These are phyloP conservation scores for Macquaria ambigua DNA, from an alignment of 2,113 vertebrate species.

Conservation along the genomic window DNA sequence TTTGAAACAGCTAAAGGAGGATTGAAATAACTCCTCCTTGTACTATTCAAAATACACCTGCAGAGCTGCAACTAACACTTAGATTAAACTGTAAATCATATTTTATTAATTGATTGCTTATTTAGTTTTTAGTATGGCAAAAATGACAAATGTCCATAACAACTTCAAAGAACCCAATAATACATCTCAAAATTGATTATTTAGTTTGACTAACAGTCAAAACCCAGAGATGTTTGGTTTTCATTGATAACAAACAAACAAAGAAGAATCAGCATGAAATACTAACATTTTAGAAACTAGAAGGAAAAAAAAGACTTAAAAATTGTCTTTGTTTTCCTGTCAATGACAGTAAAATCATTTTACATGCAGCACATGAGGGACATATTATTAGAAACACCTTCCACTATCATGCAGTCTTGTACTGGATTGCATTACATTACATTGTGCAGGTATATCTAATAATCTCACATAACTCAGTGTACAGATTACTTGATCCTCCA, in stretches of 20 bases:
- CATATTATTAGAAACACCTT: slow-evolving; percentile 7
- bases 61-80: background rate
- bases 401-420: background rate
- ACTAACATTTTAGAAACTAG: background rate
- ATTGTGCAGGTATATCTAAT: background rate
- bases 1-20: background rate
- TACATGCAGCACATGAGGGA: background rate
- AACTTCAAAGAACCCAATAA: background rate
- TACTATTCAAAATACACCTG: background rate
- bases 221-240: background rate
- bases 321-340: background rate
- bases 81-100: background rate
- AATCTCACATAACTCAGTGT: background rate
- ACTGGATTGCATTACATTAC: background rate
- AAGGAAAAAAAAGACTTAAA: background rate
- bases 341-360: background rate
- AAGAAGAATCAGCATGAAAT: background rate
- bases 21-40: background rate
- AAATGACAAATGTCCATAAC: background rate
- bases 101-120: background rate
- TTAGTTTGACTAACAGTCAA: background rate
- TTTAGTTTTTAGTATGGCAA: background rate
- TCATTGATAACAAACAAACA: background rate
- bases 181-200: background rate
- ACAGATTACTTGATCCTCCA: background rate